Conservation (phyloP, 1,140 invertebrate species). For the Dendroctonus valens region DNA sequence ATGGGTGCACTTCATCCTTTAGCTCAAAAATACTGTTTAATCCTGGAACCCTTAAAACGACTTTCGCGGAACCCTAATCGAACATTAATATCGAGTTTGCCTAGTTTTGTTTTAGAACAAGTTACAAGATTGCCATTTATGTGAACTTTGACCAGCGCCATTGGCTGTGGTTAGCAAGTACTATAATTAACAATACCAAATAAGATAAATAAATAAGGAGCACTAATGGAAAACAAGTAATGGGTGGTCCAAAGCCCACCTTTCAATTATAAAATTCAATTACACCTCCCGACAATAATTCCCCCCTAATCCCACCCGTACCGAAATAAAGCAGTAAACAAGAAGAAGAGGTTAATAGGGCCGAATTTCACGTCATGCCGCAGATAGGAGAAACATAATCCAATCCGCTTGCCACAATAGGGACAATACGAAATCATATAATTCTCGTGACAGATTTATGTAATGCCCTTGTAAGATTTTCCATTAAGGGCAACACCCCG, state of each 20-base stretch:
- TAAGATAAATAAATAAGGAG: not conserved
- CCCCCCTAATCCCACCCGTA: constrained; percentile 15
- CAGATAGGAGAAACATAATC: constrained; percentile 22
- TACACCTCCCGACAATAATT: constrained; percentile 15
- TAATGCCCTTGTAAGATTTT: constrained; percentile 33
- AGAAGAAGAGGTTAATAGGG: constrained; percentile 31
- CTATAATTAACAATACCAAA: too few species aligned
- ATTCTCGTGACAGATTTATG: constrained; percentile 34
- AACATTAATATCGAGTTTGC: too few species aligned
- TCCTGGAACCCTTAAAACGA: too few species aligned
- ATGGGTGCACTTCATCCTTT: too few species aligned
- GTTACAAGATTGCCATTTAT: too few species aligned
- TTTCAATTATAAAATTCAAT: constrained; percentile 29
- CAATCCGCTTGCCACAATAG: constrained; percentile 28
- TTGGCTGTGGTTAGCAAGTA: too few species aligned
- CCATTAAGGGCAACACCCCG: constrained; percentile 26
- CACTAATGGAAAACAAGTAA: not conserved
- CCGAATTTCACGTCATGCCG: constrained; percentile 17
- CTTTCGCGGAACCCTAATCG: too few species aligned
- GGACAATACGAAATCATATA: constrained; percentile 31
- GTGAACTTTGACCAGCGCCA: too few species aligned
- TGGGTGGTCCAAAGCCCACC: constrained; percentile 7
- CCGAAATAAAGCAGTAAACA: constrained; percentile 30
- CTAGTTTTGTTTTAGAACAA: too few species aligned
- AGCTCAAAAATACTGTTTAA: too few species aligned